Base-by-base conservation (phyloP, 2,113 vertebrate species). In the Miniopterus natalensis region DNA sequence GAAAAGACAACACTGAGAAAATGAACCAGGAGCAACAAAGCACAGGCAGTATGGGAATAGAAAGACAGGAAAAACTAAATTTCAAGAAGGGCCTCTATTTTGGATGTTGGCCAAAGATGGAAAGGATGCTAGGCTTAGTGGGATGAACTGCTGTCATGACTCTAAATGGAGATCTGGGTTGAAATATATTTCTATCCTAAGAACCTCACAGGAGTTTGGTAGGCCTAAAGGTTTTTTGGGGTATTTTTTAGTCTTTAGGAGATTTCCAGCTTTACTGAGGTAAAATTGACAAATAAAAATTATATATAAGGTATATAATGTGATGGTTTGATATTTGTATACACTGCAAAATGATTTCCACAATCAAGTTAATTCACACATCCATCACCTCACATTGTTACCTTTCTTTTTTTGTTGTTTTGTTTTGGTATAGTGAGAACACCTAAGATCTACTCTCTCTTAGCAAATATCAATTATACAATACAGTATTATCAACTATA, bases 71-170 rank as follows among this genome's bases (percentile, higher is more conserved):
- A 36, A 81, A 49, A 6, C 71, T 47, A 92, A 5, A 23, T 83
- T 95, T 93, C n/a, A 86, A 80, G 23, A 96, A 9, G 6, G 15
- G 17, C 0, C 53, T 73, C 59, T 88, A 40, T 74, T 96, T 73
- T 85, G 55, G 42, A 88, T 21, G 90, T 3, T 83, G 27, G 36
- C 40, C 55, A 77, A 88, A 77, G 21, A 84, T 63, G n/a, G 40
- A 9, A 90, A 9, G 31, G 47, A 84, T 97, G n/a, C 57, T 12
- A 84, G 68, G 13, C 66, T 36, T 78, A 18, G 29, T 20, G 3
- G 10, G 17, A 88, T 77, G 74, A 92, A 81, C 31, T 83, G 18
- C 49, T 51, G 18, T 79, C 21, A 36, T 42, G 51, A 47, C 3
- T n/a, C 36, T 36, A 85, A 59, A 84, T 47, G 27, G 40, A 93